Evolutionary conservation across 2,113 vertebrate genomes (phyloP).

Genomic region (Dunckerocampus dactyliophorus): DNA sequence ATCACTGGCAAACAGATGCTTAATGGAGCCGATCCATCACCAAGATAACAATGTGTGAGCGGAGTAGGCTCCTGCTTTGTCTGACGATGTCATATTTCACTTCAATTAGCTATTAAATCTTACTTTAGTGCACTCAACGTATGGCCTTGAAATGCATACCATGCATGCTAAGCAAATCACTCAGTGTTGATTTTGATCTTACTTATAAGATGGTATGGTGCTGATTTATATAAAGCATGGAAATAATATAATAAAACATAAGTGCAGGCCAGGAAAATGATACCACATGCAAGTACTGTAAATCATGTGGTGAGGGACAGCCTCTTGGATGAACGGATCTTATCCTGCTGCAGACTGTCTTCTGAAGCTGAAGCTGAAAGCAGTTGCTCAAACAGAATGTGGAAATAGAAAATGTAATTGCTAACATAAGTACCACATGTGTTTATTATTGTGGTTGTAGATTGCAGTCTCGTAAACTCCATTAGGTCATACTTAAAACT

Average conservation of each 20-base stretch:
- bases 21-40: not conserved
- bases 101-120: not conserved
- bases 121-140: not conserved
- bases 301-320: not conserved
- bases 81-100: not conserved
- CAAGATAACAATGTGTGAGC: not conserved
- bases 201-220: not conserved
- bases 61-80: not conserved
- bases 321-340: slow-evolving; percentile 1
- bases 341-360: slow-evolving; percentile 16
- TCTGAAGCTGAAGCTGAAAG: slow-evolving; percentile 3
- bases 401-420: slow-evolving; percentile 3
- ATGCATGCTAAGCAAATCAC: not conserved
- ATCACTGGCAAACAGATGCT: not conserved
- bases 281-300: not conserved
- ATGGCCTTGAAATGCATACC: not conserved
- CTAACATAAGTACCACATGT: not conserved
- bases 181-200: not conserved
- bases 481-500: no score
- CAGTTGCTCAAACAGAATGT: slow-evolving; percentile 24
- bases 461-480: no score
- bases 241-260: not conserved
- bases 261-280: not conserved
- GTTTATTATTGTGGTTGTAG: no score
- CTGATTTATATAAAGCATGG: not conserved